A percentile compares a stretch with the other conserved stretches of the same genome.
Conservation (phyloP, 92 coral and sea anemone genomes). For the Epizoanthus scotinus region DNA sequence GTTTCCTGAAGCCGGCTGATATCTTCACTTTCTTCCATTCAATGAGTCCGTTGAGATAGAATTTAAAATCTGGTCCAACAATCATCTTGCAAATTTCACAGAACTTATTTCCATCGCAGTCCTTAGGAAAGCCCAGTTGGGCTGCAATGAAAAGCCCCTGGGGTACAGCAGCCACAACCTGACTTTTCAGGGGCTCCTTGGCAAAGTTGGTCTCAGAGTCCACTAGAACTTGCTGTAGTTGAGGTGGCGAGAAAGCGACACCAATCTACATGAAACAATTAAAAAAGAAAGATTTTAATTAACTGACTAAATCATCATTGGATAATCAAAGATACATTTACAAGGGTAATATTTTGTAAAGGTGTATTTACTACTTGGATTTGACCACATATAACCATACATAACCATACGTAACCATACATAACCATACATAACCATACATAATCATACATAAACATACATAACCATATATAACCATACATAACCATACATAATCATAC, state of each 20-base stretch:
- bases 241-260: constrained; percentile 75
- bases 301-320: neutral
- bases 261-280: constrained; percentile 67
- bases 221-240: constrained; percentile 47
- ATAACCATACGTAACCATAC: too few species aligned
- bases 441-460: too few species aligned
- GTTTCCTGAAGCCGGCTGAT: constrained; percentile 72
- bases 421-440: too few species aligned
- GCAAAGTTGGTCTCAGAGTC: constrained; percentile 60
- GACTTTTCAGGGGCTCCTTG: constrained; percentile 74
- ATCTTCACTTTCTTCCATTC: constrained; percentile 77
- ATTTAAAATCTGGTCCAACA: constrained; percentile 81
- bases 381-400: too few species aligned
- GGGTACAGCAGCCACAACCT: constrained; percentile 33
- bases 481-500: too few species aligned
- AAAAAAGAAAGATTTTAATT: neutral
- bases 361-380: too few species aligned
- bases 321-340: neutral
- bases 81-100: constrained; percentile 86
- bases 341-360: neutral
- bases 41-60: constrained; percentile 80
- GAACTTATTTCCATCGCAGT: constrained; percentile 89
- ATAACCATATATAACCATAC: too few species aligned
- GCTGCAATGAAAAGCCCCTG: constrained; percentile 83
- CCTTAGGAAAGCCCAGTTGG: constrained; percentile 82